Base-by-base conservation (phyloP, 2,888 invertebrate genomes). In the Metellina segmentata region DNA sequence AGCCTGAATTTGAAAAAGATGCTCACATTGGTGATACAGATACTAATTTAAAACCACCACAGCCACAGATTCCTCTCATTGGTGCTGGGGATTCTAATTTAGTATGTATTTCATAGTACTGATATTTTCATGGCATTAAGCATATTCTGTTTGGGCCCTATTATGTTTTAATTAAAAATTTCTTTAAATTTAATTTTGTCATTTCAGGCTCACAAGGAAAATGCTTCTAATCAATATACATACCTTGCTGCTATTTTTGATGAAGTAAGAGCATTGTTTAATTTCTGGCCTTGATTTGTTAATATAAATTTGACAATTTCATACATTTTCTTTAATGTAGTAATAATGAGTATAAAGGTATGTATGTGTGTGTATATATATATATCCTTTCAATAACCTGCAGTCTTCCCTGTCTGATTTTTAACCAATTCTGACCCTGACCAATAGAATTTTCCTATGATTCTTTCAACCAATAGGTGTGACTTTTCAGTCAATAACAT, bases 231-330 rank as follows among this genome's bases (percentile, higher is more conserved):
- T 69, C 83, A 91, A 61, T 69, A 75, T 34, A 72, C 91, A 13
- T 91, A 87, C 34, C 82, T 78, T 11, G 48, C 83, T 74, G 91
- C 91, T 13, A 91, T 91, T 69, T 0, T 72, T 86, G 82, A 87
- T 49, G 91, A 91, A 79, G 91, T 91, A 87, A 53, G 82, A n/a
- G 34, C 34, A 34, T n/a, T n/a, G 34, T 34, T 34, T 34, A 4
- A 34, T 1, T 34, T 34, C 34, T 34, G 34, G 1, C 34, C 34
- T 34, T n/a, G n/a, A n/a, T n/a, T n/a, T 34, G 34, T 34, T 34
- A 4, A 34, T 34, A 34, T 34, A 1, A 34, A 34, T n/a, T n/a
- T n/a, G 34, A 34, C 34, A 34, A 4, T 34, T 34, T 34, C 34
- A 34, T 34, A 34, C 1, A 34, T 34, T 34, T 34, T 34, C 34